Evolutionary conservation across 2,888 invertebrate genomes (phyloP).

Genomic region (Dasypogon diadema): DNA sequence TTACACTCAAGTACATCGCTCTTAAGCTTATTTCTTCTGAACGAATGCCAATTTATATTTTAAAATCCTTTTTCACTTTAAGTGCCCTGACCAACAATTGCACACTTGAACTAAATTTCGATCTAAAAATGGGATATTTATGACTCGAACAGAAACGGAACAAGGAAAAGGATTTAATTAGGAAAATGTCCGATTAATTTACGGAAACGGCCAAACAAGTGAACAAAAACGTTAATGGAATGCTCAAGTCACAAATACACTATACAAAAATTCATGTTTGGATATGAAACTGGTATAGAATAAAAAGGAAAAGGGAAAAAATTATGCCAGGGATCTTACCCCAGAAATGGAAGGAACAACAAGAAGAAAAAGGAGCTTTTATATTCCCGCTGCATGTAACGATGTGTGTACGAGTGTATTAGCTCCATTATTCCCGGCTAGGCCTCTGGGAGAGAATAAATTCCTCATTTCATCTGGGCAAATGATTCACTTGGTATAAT

Average conservation of each 20-base stretch:
- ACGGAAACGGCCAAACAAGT: slow-evolving; percentile 24
- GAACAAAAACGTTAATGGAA: slow-evolving; percentile 15
- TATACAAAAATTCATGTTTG: slow-evolving; percentile 2
- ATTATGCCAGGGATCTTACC: slow-evolving; percentile 39
- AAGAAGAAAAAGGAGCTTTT: slow-evolving; percentile 7
- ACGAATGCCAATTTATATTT: background rate
- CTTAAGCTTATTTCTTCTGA: too few relatives aligned
- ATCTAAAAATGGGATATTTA: slow-evolving; percentile 29
- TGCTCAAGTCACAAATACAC: background rate
- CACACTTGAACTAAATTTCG: slow-evolving; percentile 26
- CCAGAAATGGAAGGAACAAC: slow-evolving; percentile 12
- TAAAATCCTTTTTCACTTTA: background rate
- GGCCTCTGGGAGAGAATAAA: slow-evolving; percentile 51
- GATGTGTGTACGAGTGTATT: slow-evolving; percentile 23
- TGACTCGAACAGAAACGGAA: background rate
- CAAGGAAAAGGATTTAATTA: slow-evolving; percentile 37
- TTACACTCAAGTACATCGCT: too few relatives aligned
- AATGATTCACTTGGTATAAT: slow-evolving; percentile 50
- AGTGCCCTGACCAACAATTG: slow-evolving; percentile 2
- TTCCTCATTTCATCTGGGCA: slow-evolving; percentile 51
- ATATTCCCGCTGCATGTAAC: background rate
- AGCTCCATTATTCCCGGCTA: slow-evolving; percentile 28
- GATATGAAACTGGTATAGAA: background rate
- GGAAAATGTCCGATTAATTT: slow-evolving; percentile 42
- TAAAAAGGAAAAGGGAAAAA: background rate